These are phyloP conservation scores for Cremastinae sp. DNA, from an alignment of 2,888 invertebrate genomes.

Conservation along the genomic window DNA sequence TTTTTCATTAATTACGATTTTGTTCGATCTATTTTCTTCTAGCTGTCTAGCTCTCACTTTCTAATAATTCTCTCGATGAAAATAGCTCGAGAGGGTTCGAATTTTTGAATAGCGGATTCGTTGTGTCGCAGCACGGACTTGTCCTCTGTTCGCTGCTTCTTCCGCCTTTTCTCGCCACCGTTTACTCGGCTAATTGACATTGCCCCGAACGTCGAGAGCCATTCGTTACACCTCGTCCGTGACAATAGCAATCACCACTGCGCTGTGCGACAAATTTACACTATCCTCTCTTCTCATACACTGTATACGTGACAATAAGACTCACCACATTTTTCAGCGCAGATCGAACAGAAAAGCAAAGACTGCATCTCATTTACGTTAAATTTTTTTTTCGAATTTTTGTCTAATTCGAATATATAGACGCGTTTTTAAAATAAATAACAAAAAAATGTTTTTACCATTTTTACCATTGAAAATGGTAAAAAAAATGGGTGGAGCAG, in stretches of 20 bases:
- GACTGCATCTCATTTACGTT: too few species aligned
- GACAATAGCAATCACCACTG: constrained; percentile 11
- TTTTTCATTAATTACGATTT: neutral
- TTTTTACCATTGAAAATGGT: too few species aligned
- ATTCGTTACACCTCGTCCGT: constrained; percentile 29
- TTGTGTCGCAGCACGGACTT: too few species aligned
- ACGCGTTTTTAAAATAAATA: neutral
- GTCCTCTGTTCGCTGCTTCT: neutral
- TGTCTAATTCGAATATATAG: neutral
- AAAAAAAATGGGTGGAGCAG: too few species aligned
- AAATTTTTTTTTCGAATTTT: too few species aligned
- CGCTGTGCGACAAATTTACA: constrained; percentile 21
- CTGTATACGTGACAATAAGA: neutral
- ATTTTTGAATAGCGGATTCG: neutral
- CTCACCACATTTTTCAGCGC: constrained; percentile 4
- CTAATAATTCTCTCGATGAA: too few species aligned
- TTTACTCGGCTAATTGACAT: constrained; percentile 45
- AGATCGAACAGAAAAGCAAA: neutral
- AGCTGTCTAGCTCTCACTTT: too few species aligned
- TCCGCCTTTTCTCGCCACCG: neutral
- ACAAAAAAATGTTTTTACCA: neutral
- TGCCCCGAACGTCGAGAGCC: constrained; percentile 8
- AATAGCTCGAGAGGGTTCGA: constrained; percentile 15
- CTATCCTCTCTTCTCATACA: constrained; percentile 9
- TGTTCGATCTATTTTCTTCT: too few species aligned